Percentiles rank a stretch among this genome's conserved stretches.
Conservation (phyloP, 2,888 invertebrate genomes). For the Drosophila merina region DNA sequence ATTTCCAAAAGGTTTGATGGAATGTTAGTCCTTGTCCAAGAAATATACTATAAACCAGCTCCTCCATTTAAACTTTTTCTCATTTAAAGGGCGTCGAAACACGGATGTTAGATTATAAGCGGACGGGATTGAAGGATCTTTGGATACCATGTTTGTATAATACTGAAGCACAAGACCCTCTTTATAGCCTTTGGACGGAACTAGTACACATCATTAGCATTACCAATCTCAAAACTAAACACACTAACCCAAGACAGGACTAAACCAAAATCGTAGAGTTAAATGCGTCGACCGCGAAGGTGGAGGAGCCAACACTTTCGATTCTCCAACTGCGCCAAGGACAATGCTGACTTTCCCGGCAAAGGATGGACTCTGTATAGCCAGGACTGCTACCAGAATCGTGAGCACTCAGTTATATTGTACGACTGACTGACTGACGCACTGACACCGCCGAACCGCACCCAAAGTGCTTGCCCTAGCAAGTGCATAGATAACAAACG, state of each 20-base stretch:
- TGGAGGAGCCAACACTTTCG: conserved; percentile 35
- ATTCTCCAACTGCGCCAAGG: conserved; percentile 55
- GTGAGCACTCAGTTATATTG: conserved; percentile 74
- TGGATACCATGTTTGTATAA: too few relatives aligned
- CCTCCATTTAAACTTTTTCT: too few relatives aligned
- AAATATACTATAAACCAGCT: not conserved
- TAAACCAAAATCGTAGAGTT: conserved; percentile 40
- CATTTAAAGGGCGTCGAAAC: too few relatives aligned
- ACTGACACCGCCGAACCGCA: conserved; percentile 17
- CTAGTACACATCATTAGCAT: conserved; percentile 51
- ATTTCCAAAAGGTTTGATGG: conserved; percentile 2
- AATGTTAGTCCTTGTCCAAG: not conserved
- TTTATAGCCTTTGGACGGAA: conserved; percentile 1
- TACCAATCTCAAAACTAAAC: conserved; percentile 26
- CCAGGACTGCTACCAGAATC: conserved; percentile 23
- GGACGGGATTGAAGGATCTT: too few relatives aligned
- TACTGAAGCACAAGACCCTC: too few relatives aligned
- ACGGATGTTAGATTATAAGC: too few relatives aligned
- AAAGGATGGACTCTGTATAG: not conserved
- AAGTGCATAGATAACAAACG: conserved; percentile 68
- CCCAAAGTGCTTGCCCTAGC: conserved; percentile 64
- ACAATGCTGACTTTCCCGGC: conserved; percentile 53
- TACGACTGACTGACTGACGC: conserved; percentile 55
- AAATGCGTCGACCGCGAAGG: conserved; percentile 54
- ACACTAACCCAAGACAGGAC: conserved; percentile 7